Base-by-base conservation (phyloP, 2,797 vertebrate species). In the Manis crassicaudata region DNA sequence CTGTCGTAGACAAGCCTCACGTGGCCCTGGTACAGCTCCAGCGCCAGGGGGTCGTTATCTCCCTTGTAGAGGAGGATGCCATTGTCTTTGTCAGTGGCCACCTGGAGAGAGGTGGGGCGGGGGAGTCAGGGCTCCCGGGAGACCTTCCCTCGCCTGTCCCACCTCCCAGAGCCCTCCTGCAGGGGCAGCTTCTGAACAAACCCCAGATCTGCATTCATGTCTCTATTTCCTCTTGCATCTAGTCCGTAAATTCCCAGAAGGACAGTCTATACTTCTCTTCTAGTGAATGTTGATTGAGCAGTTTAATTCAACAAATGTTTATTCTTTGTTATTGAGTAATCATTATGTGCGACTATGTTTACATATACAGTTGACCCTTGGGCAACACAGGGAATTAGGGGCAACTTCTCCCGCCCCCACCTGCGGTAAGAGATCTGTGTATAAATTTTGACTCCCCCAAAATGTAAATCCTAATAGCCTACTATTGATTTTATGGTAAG, bases 11-110 rank as follows among this genome's bases (percentile, higher is more conserved):
- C 99, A 94, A 99, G 99, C 68, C 99, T 98, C 95, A 99, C 99
- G 0, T 99, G 99, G 65, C 99, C 99, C 97, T 99, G 99, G 98
- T 99, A 99, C 83, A 99, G 97, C 98, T 99, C 99, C 97, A 99
- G 98, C 1, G 99, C 99, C 98, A 99, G 97, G 0, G 99, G 99
- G 96, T 99, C 99, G 0, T 99, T 99, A 98, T 99, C 99, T 4
- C 99, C 99, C 97, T 99, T 99, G 97, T 99, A 99, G 81, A 99
- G 97, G 62, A 99, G 97, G 97, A 99, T 99, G 35, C 99, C 99
- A 0, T 99, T 99, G 98, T 99, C 99, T 98, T 99, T 99, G 98
- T 99, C 99, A 0, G 99, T 99, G 86, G 99, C 99, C 96, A 99
- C 99, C 99, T 99, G 96, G 75, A 88, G 97, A 76, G 37, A 91